Evolutionary conservation across 2,113 vertebrate genomes (phyloP).

Genomic region (Sebastes fasciatus): DNA sequence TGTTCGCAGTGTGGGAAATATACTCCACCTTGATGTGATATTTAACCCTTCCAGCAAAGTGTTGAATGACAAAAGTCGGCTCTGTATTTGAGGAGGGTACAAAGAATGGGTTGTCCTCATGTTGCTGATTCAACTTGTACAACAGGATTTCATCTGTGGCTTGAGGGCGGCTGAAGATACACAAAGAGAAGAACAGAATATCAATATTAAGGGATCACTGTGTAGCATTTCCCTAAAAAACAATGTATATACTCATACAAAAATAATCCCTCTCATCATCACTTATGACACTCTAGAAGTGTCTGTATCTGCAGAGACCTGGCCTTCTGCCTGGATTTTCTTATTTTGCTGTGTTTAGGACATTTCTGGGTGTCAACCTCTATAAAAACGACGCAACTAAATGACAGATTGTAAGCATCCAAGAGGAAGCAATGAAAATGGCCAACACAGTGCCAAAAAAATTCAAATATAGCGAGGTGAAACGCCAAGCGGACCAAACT

Average conservation of each 20-base stretch:
- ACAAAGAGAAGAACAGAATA: conserved; percentile 27
- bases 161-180: conserved; percentile 86
- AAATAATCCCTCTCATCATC: neutral
- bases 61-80: conserved; percentile 90
- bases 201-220: conserved; percentile 1
- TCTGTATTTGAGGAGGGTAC: conserved; percentile 87
- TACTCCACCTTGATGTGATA: conserved; percentile 92
- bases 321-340: neutral
- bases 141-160: conserved; percentile 90
- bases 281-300: neutral
- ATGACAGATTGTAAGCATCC: neutral
- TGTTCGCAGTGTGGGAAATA: conserved; percentile 5
- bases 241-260: neutral
- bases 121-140: conserved; percentile 92
- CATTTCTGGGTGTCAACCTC: neutral
- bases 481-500: neutral
- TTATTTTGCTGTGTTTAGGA: neutral
- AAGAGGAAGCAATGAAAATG: neutral
- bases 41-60: conserved; percentile 93
- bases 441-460: neutral
- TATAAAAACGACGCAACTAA: neutral
- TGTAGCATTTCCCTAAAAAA: neutral
- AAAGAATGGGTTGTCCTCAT: conserved; percentile 89
- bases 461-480: neutral
- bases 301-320: neutral